phyloP scores from a whole-genome alignment of 2,113 vertebrate species.

The Chinchilla lanigera region DNA sequence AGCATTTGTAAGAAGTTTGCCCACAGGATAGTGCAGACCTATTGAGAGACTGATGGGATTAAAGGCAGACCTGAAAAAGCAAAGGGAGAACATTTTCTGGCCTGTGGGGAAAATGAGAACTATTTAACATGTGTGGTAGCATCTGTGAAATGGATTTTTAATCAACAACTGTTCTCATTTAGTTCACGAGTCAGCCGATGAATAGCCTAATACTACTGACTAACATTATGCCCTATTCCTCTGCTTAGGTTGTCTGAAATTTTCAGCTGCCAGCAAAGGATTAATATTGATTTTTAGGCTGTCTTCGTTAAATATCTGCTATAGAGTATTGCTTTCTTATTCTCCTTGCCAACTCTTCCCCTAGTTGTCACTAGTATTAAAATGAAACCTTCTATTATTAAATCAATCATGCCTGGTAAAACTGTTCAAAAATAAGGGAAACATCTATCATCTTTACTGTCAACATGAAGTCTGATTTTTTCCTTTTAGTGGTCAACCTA shows the following conservation, averaged over 20 bases:
- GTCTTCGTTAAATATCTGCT: slow-evolving; percentile 87
- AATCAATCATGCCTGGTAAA: slow-evolving; percentile 83
- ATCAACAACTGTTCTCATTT: slow-evolving; percentile 85
- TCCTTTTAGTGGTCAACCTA: slow-evolving; percentile 68
- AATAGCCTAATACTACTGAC: slow-evolving; percentile 81
- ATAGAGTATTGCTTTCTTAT: slow-evolving; percentile 82
- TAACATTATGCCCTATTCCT: slow-evolving; percentile 83
- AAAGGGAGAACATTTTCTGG: slow-evolving; percentile 62
- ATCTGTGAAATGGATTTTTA: slow-evolving; percentile 84
- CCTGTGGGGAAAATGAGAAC: slow-evolving; percentile 63
- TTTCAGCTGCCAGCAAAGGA: slow-evolving; percentile 83
- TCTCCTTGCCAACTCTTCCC: slow-evolving; percentile 76
- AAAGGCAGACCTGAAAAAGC: slow-evolving; percentile 53
- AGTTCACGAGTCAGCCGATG: slow-evolving; percentile 81
- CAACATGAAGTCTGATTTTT: slow-evolving; percentile 64
- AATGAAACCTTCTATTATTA: slow-evolving; percentile 86
- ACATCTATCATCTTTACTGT: slow-evolving; percentile 75
- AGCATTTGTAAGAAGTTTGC: background rate
- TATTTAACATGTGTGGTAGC: slow-evolving; percentile 78
- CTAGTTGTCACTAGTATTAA: slow-evolving; percentile 84
- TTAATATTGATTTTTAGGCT: slow-evolving; percentile 88
- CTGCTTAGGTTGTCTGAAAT: slow-evolving; percentile 85
- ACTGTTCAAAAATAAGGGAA: slow-evolving; percentile 69
- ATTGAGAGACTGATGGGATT: slow-evolving; percentile 33
- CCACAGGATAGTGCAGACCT: background rate